phyloP scores from a whole-genome alignment of 1,140 invertebrate species.

The Ips nitidus region DNA sequence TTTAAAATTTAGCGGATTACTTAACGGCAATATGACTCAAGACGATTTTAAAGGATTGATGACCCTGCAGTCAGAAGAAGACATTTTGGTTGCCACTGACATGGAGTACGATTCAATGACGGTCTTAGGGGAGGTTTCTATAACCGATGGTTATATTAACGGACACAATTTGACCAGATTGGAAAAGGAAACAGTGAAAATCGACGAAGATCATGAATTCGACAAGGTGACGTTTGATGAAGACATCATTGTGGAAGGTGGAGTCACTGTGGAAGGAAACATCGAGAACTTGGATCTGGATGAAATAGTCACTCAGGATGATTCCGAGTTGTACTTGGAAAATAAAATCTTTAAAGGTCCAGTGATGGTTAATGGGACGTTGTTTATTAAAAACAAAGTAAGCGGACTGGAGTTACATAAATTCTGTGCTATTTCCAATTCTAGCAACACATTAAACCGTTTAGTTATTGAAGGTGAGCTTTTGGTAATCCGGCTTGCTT shows the following conservation, averaged over 20 bases:
- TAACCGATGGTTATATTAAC: conserved; percentile 48
- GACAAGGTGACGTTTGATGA: conserved; percentile 50
- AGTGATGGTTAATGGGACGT: conserved; percentile 39
- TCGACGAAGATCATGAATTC: conserved; percentile 49
- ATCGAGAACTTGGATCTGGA: conserved; percentile 47
- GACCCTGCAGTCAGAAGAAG: conserved; percentile 30
- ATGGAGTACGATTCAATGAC: conserved; percentile 49
- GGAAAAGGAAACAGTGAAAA: conserved; percentile 49
- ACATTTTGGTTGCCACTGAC: conserved; percentile 40
- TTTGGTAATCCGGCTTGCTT: too few species aligned
- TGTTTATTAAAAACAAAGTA: conserved; percentile 33
- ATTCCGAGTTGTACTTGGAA: conserved; percentile 4
- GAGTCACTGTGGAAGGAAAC: conserved; percentile 38
- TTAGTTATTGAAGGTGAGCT: conserved; percentile 36
- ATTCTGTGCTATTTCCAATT: conserved; percentile 36
- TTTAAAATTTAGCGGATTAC: conserved; percentile 36
- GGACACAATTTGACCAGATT: conserved; percentile 48
- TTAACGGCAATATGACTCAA: conserved; percentile 27
- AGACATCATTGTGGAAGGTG: conserved; percentile 14
- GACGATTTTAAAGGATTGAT: conserved; percentile 27
- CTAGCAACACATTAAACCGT: conserved; percentile 23
- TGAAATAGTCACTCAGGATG: conserved; percentile 32
- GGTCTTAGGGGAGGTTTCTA: conserved; percentile 42
- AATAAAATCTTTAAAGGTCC: conserved; percentile 36
- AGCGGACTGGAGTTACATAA: conserved; percentile 40